Evolutionary conservation across 1,140 invertebrate species (phyloP), one percentile per base, ranked within the genome.

Genomic region (Palaemon carinicauda): DNA sequence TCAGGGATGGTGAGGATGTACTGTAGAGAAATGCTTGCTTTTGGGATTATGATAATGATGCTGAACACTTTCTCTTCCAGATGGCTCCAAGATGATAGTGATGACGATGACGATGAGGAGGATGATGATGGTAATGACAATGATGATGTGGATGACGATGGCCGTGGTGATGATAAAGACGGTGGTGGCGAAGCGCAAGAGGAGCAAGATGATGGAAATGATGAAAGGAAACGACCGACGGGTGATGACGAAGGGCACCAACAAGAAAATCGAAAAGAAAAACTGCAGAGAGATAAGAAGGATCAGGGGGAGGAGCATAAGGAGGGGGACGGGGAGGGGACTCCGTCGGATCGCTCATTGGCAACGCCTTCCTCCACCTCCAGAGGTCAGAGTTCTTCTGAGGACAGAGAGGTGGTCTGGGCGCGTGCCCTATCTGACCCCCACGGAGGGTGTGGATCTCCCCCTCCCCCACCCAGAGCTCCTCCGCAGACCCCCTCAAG

Each of bases 341-440:
- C 53, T 33, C 31, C 29, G 79, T 50, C 27, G 31, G 80, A 82
- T 69, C 69, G 52, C 69, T 69, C 69, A 21, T 65, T 56, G 27
- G n/a, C 53, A 27, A 65, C 14, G 24, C 53, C 24, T 41, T 73
- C 71, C 27, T 33, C 15, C 41, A 41, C 41, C 41, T 15, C 81
- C 17, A 56, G 81, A 60, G 81, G 81, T 83, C 81, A 83, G 81
- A 74, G 81, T 73, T 52, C 81, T 54, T n/a, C 19, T 51, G 71
- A 56, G 81, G 73, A 77, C 81, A 77, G 71, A 29, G 81, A 53
- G 81, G 71, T 83, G 81, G 71, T 24, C 19, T 29, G 4, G 82
- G 82, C 82, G 82, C 82, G 82, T 84, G 82, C 82, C 82, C 82
- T 75, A 54, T 41, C 51, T 71, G 21, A 53, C 71, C 81, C 81